A percentile compares a stretch with the other conserved stretches of the same genome.
Evolutionary conservation across 2,113 vertebrate genomes (phyloP).

Genomic region (Stomatorhinus ivindoensis): DNA sequence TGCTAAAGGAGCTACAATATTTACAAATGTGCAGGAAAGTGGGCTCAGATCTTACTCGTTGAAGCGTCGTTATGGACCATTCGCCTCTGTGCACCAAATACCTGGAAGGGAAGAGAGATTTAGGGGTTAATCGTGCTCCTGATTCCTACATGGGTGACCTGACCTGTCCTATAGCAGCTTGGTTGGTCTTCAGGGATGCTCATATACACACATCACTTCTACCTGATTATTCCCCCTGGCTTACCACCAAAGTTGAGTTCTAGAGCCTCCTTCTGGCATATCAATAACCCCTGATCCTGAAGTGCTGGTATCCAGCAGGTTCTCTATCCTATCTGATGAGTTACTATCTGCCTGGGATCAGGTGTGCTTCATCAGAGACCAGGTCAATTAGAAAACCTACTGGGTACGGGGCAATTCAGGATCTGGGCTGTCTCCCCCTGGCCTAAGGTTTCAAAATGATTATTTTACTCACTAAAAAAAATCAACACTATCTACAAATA

Average conservation of each 20-base stretch:
- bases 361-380: too few relatives aligned
- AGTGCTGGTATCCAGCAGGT: too few relatives aligned
- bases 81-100: constrained; percentile 39
- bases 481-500: neutral
- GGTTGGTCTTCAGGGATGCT: neutral
- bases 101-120: constrained; percentile 34
- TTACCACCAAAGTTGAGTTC: neutral
- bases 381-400: neutral
- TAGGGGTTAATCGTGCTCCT: neutral
- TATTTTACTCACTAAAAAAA: neutral
- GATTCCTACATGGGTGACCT: neutral
- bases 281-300: neutral
- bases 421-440: neutral
- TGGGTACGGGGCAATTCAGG: neutral
- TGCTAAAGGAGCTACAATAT: constrained; percentile 21
- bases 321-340: too few relatives aligned
- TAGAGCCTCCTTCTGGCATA: neutral
- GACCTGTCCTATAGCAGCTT: neutral
- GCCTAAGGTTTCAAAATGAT: neutral
- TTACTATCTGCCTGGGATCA: too few relatives aligned
- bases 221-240: neutral
- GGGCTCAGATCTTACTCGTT: constrained; percentile 49
- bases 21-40: neutral
- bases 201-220: neutral
- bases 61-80: constrained; percentile 47